Percentiles rank a stretch among this genome's conserved stretches.
phyloP scores from a whole-genome alignment of 2,797 vertebrate genomes.

The Brachyalestes nurse region DNA sequence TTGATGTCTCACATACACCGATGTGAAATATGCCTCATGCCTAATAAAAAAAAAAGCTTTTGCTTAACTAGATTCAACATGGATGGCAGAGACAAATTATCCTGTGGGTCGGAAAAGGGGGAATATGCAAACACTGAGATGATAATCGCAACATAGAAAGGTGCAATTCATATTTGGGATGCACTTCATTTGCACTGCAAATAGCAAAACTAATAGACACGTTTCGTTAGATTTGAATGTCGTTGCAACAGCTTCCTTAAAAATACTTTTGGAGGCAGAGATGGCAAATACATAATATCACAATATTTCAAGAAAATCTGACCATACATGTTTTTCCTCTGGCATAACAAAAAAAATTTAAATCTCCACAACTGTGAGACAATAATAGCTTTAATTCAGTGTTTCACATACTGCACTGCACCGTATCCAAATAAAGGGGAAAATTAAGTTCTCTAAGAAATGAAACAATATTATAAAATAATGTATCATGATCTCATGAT shows the following conservation, averaged over 20 bases:
- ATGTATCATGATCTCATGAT: too few species aligned
- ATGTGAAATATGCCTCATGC: slow-evolving; percentile 40
- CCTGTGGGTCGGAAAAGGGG: slow-evolving; percentile 24
- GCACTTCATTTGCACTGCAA: neutral
- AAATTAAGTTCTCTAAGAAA: too few species aligned
- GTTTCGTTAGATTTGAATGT: neutral
- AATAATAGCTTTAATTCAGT: too few species aligned
- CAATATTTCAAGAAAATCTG: too few species aligned
- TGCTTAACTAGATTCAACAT: slow-evolving; percentile 44
- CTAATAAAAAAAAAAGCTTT: slow-evolving; percentile 39
- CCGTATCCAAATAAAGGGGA: too few species aligned
- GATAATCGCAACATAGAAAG: neutral
- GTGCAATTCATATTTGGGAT: neutral
- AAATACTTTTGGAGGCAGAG: too few species aligned
- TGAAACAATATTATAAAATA: too few species aligned
- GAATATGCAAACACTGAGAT: slow-evolving; percentile 22
- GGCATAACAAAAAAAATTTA: too few species aligned
- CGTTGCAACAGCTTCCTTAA: neutral
- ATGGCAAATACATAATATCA: too few species aligned
- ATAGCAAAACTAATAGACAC: neutral
- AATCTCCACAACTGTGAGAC: too few species aligned
- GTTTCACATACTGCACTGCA: too few species aligned
- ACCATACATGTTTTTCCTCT: too few species aligned
- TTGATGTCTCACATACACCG: slow-evolving; percentile 40
- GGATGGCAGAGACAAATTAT: slow-evolving; percentile 40